These are phyloP conservation scores for Sesia apiformis DNA, from an alignment of 2,888 invertebrate genomes.

Conservation along the genomic window DNA sequence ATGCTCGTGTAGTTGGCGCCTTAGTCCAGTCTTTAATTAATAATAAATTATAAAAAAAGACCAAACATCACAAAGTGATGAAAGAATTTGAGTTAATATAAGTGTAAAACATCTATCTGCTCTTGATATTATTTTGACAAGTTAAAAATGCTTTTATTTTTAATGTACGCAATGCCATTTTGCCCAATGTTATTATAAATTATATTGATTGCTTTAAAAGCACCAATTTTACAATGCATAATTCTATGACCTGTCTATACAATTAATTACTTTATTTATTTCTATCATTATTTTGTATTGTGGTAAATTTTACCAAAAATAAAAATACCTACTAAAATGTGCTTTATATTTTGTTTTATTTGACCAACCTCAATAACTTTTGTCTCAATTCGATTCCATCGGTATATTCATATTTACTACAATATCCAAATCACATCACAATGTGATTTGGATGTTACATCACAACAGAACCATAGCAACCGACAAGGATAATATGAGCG, in stretches of 20 bases:
- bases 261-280: slow-evolving; percentile 74
- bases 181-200: slow-evolving; percentile 75
- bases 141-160: slow-evolving; percentile 71
- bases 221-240: slow-evolving; percentile 74
- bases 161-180: slow-evolving; percentile 74
- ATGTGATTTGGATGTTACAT: too few species aligned
- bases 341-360: slow-evolving; percentile 63
- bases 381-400: too few species aligned
- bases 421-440: too few species aligned
- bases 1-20: too few species aligned
- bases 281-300: slow-evolving; percentile 73
- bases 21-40: too few species aligned
- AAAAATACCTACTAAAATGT: slow-evolving; percentile 69
- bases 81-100: slow-evolving; percentile 41
- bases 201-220: slow-evolving; percentile 74
- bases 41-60: slow-evolving; percentile 40
- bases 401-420: too few species aligned
- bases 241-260: slow-evolving; percentile 73
- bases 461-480: too few species aligned
- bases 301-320: slow-evolving; percentile 75
- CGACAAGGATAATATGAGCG: too few species aligned
- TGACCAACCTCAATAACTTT: background rate
- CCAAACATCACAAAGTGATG: slow-evolving; percentile 69
- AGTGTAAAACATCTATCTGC: slow-evolving; percentile 59
- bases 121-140: slow-evolving; percentile 68